Base-by-base conservation (phyloP, 2,888 invertebrate species). In the Athripsodes cinereus region DNA sequence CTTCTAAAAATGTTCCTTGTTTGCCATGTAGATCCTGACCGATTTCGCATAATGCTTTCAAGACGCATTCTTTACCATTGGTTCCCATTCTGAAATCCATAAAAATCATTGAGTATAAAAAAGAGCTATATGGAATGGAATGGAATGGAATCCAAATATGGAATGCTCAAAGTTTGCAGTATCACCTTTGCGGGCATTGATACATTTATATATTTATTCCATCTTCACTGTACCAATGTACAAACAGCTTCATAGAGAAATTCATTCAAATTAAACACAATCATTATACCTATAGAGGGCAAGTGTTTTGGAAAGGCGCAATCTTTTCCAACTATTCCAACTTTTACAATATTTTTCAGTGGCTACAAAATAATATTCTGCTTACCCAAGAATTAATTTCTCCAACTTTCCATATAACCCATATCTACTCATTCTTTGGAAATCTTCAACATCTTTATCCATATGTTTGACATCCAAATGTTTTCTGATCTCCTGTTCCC, bases 1-100 rank as follows among this genome's bases (percentile, higher is more conserved):
- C 87, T 62, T 84, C 78, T 64, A 84, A 73, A 70, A 87, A 86
- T 66, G 80, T 77, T 49, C 82, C 83, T 64, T 79, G 79, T 59
- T 67, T 66, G 31, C 67, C 66, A 48, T 72, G 66, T 22, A 74
- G 72, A 20, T 79, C 71, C 69, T 80, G 77, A 59, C 81, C 82
- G 19, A 84, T 76, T 68, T 82, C 80, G 71, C 86, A 86, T 69
- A 86, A 78, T 66, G 83, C 80, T 69, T 81, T 83, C 66, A 85
- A 77, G 62, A 87, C 78, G 72, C 87, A 86, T 59, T 80, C 78
- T 64, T 76, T 78, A 11, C 86, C 87, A 63, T 77, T 74, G 55
- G 74, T 74, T 20, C 81, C 81, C 40, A 81, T 69, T 62, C 83
- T 83, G 69, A 59, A 71, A 74, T n/a, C n/a, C n/a, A n/a, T n/a